Conservation (phyloP, 2,888 invertebrate species). For the Stramonita haemastoma region DNA sequence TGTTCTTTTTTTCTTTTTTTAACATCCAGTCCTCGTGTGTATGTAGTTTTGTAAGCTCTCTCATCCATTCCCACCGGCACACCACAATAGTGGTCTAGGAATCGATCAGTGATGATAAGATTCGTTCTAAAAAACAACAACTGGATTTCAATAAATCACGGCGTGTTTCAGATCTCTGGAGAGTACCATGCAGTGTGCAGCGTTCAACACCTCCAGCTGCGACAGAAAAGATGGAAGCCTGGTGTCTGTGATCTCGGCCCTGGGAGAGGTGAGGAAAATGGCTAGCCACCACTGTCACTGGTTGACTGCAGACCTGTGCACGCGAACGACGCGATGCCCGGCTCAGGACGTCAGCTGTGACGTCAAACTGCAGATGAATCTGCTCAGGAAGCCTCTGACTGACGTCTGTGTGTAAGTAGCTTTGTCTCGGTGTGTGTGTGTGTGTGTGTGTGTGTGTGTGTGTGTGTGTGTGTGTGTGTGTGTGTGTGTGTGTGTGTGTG, state of each 20-base stretch:
- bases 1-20: too few species aligned
- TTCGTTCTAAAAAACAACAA: background rate
- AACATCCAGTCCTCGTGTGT: too few species aligned
- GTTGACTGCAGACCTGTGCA: slow-evolving; percentile 48
- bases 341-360: slow-evolving; percentile 45
- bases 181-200: slow-evolving; percentile 47
- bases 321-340: slow-evolving; percentile 39
- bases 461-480: too few species aligned
- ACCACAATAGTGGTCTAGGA: too few species aligned
- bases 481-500: too few species aligned
- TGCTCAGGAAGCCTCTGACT: slow-evolving; percentile 36
- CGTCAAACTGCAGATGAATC: slow-evolving; percentile 39
- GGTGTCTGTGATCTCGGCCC: slow-evolving; percentile 20
- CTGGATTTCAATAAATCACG: background rate
- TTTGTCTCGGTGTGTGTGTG: too few species aligned
- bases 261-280: slow-evolving; percentile 34
- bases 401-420: slow-evolving; percentile 47
- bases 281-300: slow-evolving; percentile 44
- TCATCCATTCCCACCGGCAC: too few species aligned
- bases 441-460: too few species aligned
- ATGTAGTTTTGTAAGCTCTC: too few species aligned
- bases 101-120: too few species aligned
- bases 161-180: slow-evolving; percentile 44
- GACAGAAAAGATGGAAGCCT: slow-evolving; percentile 38
- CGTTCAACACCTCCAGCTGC: slow-evolving; percentile 48